Conservation (phyloP, 1,140 invertebrate species). For the Daktulosphaira vitifoliae region DNA sequence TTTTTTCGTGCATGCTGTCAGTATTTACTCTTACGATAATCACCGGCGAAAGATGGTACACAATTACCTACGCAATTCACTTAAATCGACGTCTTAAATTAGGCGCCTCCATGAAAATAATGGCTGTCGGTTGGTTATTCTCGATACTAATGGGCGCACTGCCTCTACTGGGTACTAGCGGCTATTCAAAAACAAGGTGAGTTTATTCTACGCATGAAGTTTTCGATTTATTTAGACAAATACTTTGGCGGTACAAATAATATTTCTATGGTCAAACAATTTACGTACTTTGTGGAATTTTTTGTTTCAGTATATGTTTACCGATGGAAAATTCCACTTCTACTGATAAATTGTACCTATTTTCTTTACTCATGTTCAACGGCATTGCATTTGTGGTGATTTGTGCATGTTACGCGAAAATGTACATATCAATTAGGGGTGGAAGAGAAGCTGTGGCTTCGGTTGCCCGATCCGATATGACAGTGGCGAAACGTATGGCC, state of each 20-base stretch:
- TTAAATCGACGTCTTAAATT: conserved; percentile 50
- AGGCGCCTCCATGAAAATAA: conserved; percentile 47
- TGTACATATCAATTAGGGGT: conserved; percentile 72
- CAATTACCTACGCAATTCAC: conserved; percentile 55
- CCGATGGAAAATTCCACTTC: conserved; percentile 44
- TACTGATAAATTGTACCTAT: conserved; percentile 52
- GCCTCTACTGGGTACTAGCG: conserved; percentile 52
- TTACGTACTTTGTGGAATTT: too few relatives aligned
- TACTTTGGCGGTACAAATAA: background rate
- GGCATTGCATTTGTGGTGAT: conserved; percentile 68
- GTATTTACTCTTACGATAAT: conserved; percentile 59
- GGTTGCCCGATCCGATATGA: conserved; percentile 94
- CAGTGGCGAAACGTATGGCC: conserved; percentile 91
- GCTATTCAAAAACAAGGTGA: conserved; percentile 49
- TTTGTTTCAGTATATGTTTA: conserved; percentile 45
- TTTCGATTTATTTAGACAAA: background rate
- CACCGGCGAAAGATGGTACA: conserved; percentile 57
- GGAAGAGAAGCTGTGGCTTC: conserved; percentile 55
- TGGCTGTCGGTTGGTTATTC: conserved; percentile 52
- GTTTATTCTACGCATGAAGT: too few relatives aligned
- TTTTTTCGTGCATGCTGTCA: conserved; percentile 58
- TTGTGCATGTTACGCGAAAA: conserved; percentile 72
- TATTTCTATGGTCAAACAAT: too few relatives aligned
- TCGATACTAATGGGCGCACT: conserved; percentile 49
- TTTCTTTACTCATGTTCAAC: conserved; percentile 61